Base-by-base conservation (phyloP, 1,140 invertebrate species). In the Pinna nobilis region DNA sequence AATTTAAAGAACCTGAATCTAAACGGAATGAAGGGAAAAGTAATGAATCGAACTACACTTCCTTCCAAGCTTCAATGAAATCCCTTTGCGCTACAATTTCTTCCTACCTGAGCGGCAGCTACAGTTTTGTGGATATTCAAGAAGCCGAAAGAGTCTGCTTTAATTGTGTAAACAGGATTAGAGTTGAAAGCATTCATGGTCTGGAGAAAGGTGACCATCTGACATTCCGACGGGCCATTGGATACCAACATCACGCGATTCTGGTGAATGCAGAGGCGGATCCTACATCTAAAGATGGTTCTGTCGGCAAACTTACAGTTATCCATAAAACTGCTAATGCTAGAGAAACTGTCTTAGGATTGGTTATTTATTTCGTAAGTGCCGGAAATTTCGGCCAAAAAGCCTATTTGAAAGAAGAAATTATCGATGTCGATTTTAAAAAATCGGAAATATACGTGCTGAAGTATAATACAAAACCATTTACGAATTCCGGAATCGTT, bases 181-280 rank as follows among this genome's bases (percentile, higher is more conserved):
- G 11, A 33, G 55, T 59, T 0, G 55, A 59, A n/a, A 25, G 18
- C n/a, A n/a, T 59, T 32, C 15, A 33, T 9, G 55, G 37, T 33
- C 55, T 59, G 1, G 23, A 30, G 7, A 30, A 30, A 11, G 55
- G 55, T 20, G 55, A 59, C 11, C 55, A 59, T 25, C 33, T 59
- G 18, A 7, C 55, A 32, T 35, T 59, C 30, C 15, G 37, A 9
- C 55, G 55, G 1, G 28, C 18, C 11, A 33, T n/a, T 13, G 55
- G 55, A 35, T 59, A 59, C 30, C 30, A 59, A 59, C 55, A 59
- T 18, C 55, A 59, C 32, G 55, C 55, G n/a, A 59, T 59, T 33
- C 30, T 59, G 6, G 20, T 59, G 6, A 33, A 59, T 1, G 55
- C 37, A n/a, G 2, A 11, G 2, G 30, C 55, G n/a, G 30, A 37